phyloP scores from a whole-genome alignment of 2,113 vertebrate genomes.

The Lepisosteus oculatus region DNA sequence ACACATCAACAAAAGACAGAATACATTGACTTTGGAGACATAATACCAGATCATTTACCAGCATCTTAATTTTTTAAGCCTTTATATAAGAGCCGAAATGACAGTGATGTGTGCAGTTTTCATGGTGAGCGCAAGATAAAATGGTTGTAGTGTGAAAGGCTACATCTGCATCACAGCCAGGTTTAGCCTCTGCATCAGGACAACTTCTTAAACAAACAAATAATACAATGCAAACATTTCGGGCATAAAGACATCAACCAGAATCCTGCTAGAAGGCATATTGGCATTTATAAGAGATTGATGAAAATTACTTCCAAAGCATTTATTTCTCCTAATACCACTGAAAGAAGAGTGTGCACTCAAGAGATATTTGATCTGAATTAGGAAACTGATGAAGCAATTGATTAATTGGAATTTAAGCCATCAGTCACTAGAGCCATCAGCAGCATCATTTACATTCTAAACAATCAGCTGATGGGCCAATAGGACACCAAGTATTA shows the following conservation, averaged over 20 bases:
- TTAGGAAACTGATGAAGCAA: slow-evolving; percentile 94
- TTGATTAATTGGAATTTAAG: slow-evolving; percentile 98
- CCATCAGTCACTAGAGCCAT: slow-evolving; percentile 93
- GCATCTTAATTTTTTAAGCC: slow-evolving; percentile 62
- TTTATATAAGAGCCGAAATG: slow-evolving; percentile 50
- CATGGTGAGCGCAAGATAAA: slow-evolving; percentile 40
- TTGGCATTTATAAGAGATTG: slow-evolving; percentile 79
- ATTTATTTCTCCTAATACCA: slow-evolving; percentile 87
- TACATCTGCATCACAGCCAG: slow-evolving; percentile 34
- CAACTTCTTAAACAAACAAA: neutral
- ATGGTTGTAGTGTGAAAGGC: slow-evolving; percentile 36
- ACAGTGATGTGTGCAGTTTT: slow-evolving; percentile 49
- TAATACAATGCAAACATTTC: slow-evolving; percentile 57
- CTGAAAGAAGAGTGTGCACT: slow-evolving; percentile 77
- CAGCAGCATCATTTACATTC: slow-evolving; percentile 93
- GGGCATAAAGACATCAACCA: slow-evolving; percentile 65
- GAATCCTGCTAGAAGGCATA: slow-evolving; percentile 60
- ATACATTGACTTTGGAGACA: slow-evolving; percentile 31
- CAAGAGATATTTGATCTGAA: slow-evolving; percentile 96
- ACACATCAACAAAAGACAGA: slow-evolving; percentile 36
- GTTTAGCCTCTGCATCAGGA: slow-evolving; percentile 22
- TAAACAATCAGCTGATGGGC: slow-evolving; percentile 89
- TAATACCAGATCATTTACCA: slow-evolving; percentile 39
- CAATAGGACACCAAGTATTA: slow-evolving; percentile 81
- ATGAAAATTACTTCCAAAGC: slow-evolving; percentile 88